phyloP scores from a whole-genome alignment of 2,797 vertebrate genomes.

The Coranthus polyacanthus region DNA sequence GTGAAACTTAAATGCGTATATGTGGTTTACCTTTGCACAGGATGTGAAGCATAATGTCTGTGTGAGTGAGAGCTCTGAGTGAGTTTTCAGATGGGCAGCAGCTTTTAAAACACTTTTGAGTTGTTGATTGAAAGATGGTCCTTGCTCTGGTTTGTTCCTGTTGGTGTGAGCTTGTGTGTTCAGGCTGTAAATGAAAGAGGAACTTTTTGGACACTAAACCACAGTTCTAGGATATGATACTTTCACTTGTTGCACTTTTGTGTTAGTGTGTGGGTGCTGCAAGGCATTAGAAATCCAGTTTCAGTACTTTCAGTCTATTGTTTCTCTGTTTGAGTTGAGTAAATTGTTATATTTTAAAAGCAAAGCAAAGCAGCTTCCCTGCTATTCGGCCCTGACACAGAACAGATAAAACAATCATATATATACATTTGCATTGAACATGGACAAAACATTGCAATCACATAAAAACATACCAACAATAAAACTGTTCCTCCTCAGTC shows the following conservation, averaged over 20 bases:
- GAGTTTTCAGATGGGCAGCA: conserved; percentile 33
- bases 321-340: conserved; percentile 36
- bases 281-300: conserved; percentile 54
- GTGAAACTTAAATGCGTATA: conserved; percentile 62
- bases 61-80: conserved; percentile 3
- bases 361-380: background rate
- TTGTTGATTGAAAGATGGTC: conserved; percentile 24
- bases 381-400: background rate
- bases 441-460: too few relatives aligned
- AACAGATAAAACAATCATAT: too few relatives aligned
- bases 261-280: conserved; percentile 52
- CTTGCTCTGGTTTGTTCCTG: conserved; percentile 28
- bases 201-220: conserved; percentile 80
- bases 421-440: too few relatives aligned
- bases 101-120: background rate
- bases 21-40: conserved; percentile 71
- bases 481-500: too few relatives aligned
- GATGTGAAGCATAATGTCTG: conserved; percentile 57
- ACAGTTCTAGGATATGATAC: conserved; percentile 84
- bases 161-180: conserved; percentile 30
- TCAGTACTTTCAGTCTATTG: conserved; percentile 62
- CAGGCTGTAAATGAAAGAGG: conserved; percentile 79
- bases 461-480: too few relatives aligned
- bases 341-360: conserved; percentile 21
- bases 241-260: conserved; percentile 79